Evolutionary conservation across 2,113 vertebrate genomes (phyloP).

Genomic region (Elachura formosa): DNA sequence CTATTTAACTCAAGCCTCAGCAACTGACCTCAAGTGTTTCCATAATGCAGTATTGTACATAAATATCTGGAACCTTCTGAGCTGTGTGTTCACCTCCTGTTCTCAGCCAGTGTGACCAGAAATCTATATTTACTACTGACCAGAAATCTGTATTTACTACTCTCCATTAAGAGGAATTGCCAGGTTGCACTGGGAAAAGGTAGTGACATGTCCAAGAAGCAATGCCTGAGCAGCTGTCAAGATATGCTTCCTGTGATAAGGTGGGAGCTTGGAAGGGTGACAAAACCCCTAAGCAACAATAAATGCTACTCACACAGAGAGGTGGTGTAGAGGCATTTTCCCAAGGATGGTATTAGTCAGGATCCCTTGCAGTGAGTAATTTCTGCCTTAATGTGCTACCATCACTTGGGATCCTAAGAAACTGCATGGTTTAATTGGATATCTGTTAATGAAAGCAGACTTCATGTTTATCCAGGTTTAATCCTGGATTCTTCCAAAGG

Average conservation of each 20-base stretch:
- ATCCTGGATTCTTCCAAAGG: neutral
- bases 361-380: neutral
- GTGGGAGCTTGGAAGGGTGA: neutral
- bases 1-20: neutral
- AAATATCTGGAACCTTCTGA: neutral
- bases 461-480: neutral
- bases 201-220: accelerated
- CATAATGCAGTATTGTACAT: accelerated
- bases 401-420: neutral
- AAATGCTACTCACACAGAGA: neutral
- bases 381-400: neutral
- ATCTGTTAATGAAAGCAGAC: slow-evolving; percentile 13
- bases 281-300: neutral
- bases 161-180: neutral
- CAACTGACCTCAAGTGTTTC: neutral
- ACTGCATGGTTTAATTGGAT: neutral
- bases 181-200: neutral
- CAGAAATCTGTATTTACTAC: neutral
- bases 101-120: neutral
- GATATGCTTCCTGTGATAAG: neutral
- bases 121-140: neutral
- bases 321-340: neutral
- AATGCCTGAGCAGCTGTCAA: neutral
- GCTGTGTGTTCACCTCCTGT: neutral
- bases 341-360: neutral